Evolutionary conservation across 2,113 vertebrate species (phyloP), one percentile per base, ranked within the genome.

Genomic region (Tychaedon coryphoeus): DNA sequence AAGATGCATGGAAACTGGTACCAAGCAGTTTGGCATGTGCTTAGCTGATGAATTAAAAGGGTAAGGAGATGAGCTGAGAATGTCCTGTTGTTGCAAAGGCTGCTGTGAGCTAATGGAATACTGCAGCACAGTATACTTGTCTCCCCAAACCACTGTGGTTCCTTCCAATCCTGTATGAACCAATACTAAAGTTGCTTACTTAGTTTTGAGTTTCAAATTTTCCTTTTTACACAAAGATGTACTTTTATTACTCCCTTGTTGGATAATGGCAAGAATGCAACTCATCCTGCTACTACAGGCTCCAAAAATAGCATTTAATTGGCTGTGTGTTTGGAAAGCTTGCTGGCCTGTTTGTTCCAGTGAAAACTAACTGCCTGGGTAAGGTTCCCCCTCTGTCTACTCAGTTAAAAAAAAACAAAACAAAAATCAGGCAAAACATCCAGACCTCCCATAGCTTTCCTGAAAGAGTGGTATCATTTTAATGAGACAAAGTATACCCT

Each of bases 11-110:
- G 99, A 99, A 97, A 99, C 98, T 2, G 99, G 99, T 73, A 99
- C 98, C 95, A 99, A 98, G 86, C 98, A 98, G 92, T 99, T 99
- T 60, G 99, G 99, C 97, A 99, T 99, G 99, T 99, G 99, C 91
- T 98, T 99, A 56, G 98, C 99, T 33, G 98, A 99, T 10, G 98
- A 99, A 58, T 95, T 99, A 23, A 98, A 98, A 95, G 99, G 99
- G 98, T 98, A 97, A 98, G 98, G 48, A 94, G 70, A 90, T 36
- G 69, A 88, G 50, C 42, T 58, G 47, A 73, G 34, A 42, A 62
- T 29, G 56, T 90, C 23, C 16, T 70, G 8, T 82, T 57, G 36
- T 80, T 40, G 47, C 16, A 69, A 48, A 81, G 22, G 42, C 38
- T 42, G 23, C 84, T 87, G 54, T 58, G 24, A 86, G 9, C 29